Evolutionary conservation across 2,797 vertebrate genomes (phyloP), one percentile per base, ranked within the genome.

Genomic region (Oryzias dopingdopingensis): DNA sequence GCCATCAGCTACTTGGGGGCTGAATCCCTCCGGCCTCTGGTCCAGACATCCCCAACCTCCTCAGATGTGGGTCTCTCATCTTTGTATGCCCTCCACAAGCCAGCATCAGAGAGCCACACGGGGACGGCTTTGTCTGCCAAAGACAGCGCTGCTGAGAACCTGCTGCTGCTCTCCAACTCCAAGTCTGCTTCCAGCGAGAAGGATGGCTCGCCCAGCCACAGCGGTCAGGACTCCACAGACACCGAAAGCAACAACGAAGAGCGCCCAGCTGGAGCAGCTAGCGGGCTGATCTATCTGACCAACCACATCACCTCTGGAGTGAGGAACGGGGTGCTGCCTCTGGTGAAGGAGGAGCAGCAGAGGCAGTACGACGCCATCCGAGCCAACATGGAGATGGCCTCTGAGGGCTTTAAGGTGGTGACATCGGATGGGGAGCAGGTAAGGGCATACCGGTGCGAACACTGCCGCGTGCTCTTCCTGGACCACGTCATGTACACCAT

Each of bases 401-500:
- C 94, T 4, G 96, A 97, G 59, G 93, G 92, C 71, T 93, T 96
- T 86, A 96, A 96, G 79, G 97, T 99, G 65, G 74, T 98, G 69
- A 92, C 93, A 49, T 77, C 88, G 0, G 94, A 90, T 2, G 97
- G 97, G 13, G 95, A 97, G 62, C 93, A 94, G 84, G 88, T 98
- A 74, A 93, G 92, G 82, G 93, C 92, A 26, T 96, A 99, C 85
- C 90, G 92, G 67, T 99, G 97, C 1, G 91, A 96, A 93, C 96
- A 96, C 85, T 99, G 97, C 86, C 88, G 96, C 55, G 89, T 99
- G 57, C 93, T 99, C 68, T 99, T 98, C 91, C 92, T 99, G 82
- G 97, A 99, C 89, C 96, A 98, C 4, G 97, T 99, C 84, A 99
- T 99, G 97, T 98, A 98, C 70, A 98, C 97, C 49, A 99, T 99